Base-by-base conservation (phyloP, 2,797 vertebrate genomes). In the Neopelma chrysocephalum region DNA sequence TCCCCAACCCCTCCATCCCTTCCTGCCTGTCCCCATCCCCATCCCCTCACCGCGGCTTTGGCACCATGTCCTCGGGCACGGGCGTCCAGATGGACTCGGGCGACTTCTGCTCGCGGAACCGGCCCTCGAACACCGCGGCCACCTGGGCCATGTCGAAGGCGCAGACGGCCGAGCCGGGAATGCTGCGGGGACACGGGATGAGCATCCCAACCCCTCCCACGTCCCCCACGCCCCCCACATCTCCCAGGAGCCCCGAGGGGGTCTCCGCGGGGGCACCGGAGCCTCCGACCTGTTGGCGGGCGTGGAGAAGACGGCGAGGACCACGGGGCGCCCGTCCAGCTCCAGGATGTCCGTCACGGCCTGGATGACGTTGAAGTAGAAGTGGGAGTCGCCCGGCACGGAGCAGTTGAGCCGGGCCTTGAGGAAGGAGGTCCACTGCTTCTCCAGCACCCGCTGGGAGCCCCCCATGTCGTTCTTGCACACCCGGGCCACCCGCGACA, bases 321-420 rank as follows among this genome's bases (percentile, higher is more conserved):
- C 98, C 85, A 99, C 98, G 4, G 99, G 98, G 36, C 98, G 98
- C 93, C 99, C 99, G 0, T 99, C 98, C 91, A 99, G 98, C 95
- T 97, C 98, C 97, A 99, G 97, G 96, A 99, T 96, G 56, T 99
- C 98, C 0, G 99, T 99, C 96, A 99, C 99, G 2, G 99, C 99
- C 94, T 99, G 99, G 92, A 99, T 98, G 96, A 99, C 98, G 15
- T 99, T 99, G 94, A 99, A 99, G 97, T 99, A 99, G 98, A 99
- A 99, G 94, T 99, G 99, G 0, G 99, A 99, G 80, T 99, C 99
- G 0, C 99, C 99, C 0, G 99, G 99, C 72, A 99, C 98, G 0
- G 99, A 99, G 97, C 99, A 99, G 98, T 99, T 99, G 80, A 99
- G 98, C 14, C 99, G 98, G 3, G 99, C 99, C 96, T 99, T 99